Percentiles rank a stretch among this genome's conserved stretches.
Conservation (phyloP, 2,888 invertebrate genomes). For the Ephialtes manifestator region DNA sequence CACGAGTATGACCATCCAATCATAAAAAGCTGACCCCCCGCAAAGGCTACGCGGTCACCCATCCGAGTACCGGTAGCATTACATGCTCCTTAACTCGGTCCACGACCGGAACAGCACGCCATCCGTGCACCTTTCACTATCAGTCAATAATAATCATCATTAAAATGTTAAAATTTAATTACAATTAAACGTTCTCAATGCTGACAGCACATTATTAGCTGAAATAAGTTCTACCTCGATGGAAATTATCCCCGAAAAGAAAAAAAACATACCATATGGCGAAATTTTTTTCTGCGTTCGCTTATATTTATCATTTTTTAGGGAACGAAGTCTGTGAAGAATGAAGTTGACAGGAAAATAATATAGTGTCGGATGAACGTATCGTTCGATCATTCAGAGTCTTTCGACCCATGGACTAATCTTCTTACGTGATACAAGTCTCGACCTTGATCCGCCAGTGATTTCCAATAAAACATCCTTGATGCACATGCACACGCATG, state of each 20-base stretch:
- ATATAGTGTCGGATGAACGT: background rate
- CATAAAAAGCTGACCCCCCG: too few relatives aligned
- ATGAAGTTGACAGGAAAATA: background rate
- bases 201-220: background rate
- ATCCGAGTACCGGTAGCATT: too few relatives aligned
- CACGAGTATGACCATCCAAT: too few relatives aligned
- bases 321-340: background rate
- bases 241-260: background rate
- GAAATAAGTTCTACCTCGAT: background rate
- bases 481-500: constrained; percentile 34
- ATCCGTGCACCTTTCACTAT: too few relatives aligned
- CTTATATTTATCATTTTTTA: background rate
- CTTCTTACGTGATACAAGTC: constrained; percentile 33
- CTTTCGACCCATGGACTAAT: constrained; percentile 33
- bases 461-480: constrained; percentile 47
- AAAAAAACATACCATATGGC: background rate
- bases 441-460: constrained; percentile 39
- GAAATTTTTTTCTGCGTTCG: background rate
- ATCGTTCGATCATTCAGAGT: constrained; percentile 34
- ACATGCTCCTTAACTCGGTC: too few relatives aligned
- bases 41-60: too few relatives aligned
- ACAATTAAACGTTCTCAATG: background rate
- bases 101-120: too few relatives aligned
- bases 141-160: too few relatives aligned
- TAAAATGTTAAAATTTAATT: background rate